Conservation (phyloP, 2,113 vertebrate genomes). For the Ceratotherium simum region DNA sequence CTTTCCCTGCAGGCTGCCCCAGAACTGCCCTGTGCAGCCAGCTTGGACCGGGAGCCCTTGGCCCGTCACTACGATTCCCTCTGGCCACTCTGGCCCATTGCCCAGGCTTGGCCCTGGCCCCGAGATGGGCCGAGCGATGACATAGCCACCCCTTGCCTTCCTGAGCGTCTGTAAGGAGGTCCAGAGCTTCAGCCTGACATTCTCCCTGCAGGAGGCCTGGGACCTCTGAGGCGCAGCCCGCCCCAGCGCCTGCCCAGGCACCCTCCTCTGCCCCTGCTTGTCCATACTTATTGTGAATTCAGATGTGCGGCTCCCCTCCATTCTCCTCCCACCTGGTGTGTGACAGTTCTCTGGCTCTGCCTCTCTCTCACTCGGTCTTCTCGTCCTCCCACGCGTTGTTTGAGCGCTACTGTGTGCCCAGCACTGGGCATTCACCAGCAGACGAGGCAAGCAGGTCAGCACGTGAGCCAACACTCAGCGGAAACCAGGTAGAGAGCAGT, state of each 20-base stretch:
- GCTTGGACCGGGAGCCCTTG: background rate
- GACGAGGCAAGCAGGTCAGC: background rate
- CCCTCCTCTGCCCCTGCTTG: background rate
- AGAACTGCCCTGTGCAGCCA: background rate
- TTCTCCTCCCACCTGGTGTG: background rate
- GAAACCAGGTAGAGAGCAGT: background rate
- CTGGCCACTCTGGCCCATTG: background rate
- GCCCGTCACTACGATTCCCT: background rate
- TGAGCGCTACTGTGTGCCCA: background rate
- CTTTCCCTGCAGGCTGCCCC: background rate
- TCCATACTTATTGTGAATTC: rapidly evolving
- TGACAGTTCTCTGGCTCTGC: background rate
- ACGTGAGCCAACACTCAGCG: background rate
- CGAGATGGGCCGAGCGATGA: background rate
- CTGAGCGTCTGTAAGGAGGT: background rate
- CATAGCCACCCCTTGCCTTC: slow-evolving; percentile 24
- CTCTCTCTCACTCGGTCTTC: background rate
- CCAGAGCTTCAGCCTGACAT: too few relatives aligned
- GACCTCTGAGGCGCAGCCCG: too few relatives aligned
- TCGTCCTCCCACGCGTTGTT: background rate
- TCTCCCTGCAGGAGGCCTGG: background rate
- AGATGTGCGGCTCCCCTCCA: rapidly evolving
- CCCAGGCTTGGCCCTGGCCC: background rate
- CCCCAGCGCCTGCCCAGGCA: background rate
- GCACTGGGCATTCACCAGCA: background rate